Base-by-base conservation (phyloP, 2,888 invertebrate species). In the Pseudoips prasinana region DNA sequence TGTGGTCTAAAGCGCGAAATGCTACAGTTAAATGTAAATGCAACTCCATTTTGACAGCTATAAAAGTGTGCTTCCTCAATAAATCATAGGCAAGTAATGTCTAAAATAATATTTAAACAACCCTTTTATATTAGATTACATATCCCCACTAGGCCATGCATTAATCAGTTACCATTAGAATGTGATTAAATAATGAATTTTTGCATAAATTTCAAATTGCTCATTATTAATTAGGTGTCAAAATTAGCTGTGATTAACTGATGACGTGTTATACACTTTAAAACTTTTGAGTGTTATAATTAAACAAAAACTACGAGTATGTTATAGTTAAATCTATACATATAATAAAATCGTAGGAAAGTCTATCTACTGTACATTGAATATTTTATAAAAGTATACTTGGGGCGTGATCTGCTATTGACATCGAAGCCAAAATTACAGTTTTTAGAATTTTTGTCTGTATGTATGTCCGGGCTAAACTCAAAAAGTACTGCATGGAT, bases 11-110 rank as follows among this genome's bases (percentile, higher is more conserved):
- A 10, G 66, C 70, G 10, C 79, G 70, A 31, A 71, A 80, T 1
- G 73, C 73, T n/a, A 60, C 67, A 1, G 73, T 60, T 20, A 79
- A 55, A 50, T 79, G 77, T 7, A 75, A 48, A 51, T 82, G 79
- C 0, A 76, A 49, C 27, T 78, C 77, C 79, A 79, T 80, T 40
- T 37, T 59, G 4, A 14, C 8, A 24, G 4, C 10, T 20, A 29
- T 17, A 19, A n/a, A n/a, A n/a, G n/a, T n/a, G 26, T 30, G 39
- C 25, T 32, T 23, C 8, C 32, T 9, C 24, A 5, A 19, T 14
- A 10, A 17, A 20, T 10, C 22, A n/a, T 7, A 7, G 1, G 7
- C 7, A 22, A 22, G 19, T 17, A 33, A 39, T 54, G 46, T 20
- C 7, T n/a, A 10, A 30, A 33, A 38, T 22, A 32, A 9, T 11